Conservation (phyloP, 2,113 vertebrate genomes). For the Platysternon megacephalum region DNA sequence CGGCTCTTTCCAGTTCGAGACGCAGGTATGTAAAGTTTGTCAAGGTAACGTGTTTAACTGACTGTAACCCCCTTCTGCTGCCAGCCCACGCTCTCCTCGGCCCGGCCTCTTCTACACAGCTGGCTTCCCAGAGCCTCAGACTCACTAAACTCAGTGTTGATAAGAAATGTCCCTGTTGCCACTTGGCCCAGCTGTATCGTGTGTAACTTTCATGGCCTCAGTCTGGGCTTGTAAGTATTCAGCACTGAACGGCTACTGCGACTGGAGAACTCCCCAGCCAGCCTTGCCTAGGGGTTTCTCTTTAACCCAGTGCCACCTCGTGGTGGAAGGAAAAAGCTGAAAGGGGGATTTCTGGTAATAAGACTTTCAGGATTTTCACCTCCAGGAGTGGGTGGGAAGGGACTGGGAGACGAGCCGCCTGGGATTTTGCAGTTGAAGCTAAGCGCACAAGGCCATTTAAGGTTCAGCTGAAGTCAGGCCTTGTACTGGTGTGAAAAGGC, state of each 20-base stretch:
- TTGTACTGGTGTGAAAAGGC: neutral
- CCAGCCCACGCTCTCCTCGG: neutral
- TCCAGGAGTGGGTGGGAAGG: fast-evolving
- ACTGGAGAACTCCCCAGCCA: neutral
- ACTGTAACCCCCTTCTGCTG: neutral
- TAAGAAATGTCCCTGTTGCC: neutral
- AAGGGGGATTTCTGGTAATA: neutral
- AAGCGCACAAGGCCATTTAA: fast-evolving
- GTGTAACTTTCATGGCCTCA: neutral
- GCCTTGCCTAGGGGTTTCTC: constrained; percentile 40
- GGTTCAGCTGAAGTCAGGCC: neutral
- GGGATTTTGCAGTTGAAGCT: fast-evolving
- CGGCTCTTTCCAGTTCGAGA: neutral
- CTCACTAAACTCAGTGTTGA: neutral
- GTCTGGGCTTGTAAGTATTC: neutral
- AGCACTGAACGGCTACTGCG: neutral
- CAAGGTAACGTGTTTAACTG: neutral
- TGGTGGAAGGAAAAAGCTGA: constrained; percentile 7
- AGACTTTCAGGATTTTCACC: neutral
- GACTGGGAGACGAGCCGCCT: fast-evolving
- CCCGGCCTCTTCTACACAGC: fast-evolving
- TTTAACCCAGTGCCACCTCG: constrained; percentile 77
- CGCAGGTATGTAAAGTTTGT: fast-evolving
- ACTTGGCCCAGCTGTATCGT: neutral
- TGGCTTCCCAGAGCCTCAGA: neutral